Evolutionary conservation across 2,888 invertebrate species (phyloP).

Genomic region (Tiliacea aurago): DNA sequence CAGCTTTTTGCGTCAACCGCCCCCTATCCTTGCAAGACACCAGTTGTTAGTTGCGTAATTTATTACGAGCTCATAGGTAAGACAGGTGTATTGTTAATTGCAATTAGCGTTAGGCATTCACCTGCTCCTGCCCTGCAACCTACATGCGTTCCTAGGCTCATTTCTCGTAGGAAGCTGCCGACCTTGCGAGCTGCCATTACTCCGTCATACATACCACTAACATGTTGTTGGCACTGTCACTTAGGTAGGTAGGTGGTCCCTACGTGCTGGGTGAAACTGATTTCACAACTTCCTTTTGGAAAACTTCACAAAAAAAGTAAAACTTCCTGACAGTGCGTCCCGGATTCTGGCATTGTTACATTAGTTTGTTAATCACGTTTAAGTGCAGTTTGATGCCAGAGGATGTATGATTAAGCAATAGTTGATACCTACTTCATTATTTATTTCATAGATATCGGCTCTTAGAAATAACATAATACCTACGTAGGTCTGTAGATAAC

Average conservation of each 20-base stretch:
- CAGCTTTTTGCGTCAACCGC: conserved; percentile 10
- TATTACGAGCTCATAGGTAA: neutral
- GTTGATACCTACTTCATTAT: neutral
- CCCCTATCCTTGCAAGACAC: conserved; percentile 2
- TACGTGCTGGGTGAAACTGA: conserved; percentile 48
- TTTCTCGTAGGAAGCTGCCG: conserved; percentile 81
- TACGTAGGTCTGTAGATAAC: neutral
- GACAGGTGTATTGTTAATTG: conserved; percentile 50
- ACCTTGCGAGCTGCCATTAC: conserved; percentile 79
- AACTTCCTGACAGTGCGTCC: conserved; percentile 49
- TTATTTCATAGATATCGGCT: conserved; percentile 12
- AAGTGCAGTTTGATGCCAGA: conserved; percentile 11
- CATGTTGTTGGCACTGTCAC: conserved; percentile 18
- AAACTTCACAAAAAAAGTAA: conserved; percentile 42
- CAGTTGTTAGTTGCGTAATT: conserved; percentile 19
- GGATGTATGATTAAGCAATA: conserved; percentile 24
- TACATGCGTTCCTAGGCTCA: conserved; percentile 65
- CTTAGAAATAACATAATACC: neutral
- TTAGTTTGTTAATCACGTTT: conserved; percentile 22
- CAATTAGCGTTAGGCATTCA: conserved; percentile 71
- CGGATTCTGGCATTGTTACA: conserved; percentile 30
- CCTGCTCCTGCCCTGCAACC: conserved; percentile 70
- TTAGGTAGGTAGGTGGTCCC: neutral
- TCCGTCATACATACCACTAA: conserved; percentile 44
- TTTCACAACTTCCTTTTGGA: conserved; percentile 48